Evolutionary conservation across 2,888 invertebrate species (phyloP).

Genomic region (Vesta saturnalis): DNA sequence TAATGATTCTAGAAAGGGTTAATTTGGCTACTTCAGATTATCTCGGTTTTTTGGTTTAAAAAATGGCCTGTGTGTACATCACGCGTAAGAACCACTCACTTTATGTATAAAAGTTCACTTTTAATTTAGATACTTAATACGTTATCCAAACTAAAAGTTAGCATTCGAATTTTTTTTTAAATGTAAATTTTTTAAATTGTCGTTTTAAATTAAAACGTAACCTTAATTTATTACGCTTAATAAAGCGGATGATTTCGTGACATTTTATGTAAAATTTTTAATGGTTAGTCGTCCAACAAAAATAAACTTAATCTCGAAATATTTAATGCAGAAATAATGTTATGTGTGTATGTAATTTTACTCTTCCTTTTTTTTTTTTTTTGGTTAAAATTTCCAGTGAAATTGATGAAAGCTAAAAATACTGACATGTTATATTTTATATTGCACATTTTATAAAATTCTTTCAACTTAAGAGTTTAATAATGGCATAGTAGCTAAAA

Average conservation of each 20-base stretch:
- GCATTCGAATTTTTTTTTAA: background rate
- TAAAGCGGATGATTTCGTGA: conserved; percentile 11
- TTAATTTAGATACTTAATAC: conserved; percentile 28
- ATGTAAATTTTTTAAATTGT: background rate
- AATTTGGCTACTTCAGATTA: conserved; percentile 29
- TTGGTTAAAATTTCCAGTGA: too few species aligned
- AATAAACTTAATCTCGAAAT: conserved; percentile 1
- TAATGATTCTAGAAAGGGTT: conserved; percentile 23
- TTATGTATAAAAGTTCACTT: conserved; percentile 19
- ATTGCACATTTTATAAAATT: too few species aligned
- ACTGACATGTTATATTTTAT: too few species aligned
- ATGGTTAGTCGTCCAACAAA: background rate
- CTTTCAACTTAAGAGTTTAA: too few species aligned
- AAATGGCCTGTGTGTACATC: conserved; percentile 23
- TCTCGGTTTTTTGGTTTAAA: conserved; percentile 30
- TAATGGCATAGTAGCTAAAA: too few species aligned
- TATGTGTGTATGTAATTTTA: too few species aligned
- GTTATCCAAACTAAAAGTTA: background rate
- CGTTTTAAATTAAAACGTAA: conserved; percentile 1
- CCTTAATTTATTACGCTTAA: conserved; percentile 17
- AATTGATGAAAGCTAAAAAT: background rate
- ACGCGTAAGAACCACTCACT: conserved; percentile 27
- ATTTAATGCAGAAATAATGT: background rate
- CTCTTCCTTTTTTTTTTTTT: background rate
- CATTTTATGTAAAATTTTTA: background rate